Percentiles rank a stretch among this genome's conserved stretches.
Conservation (phyloP, 2,797 vertebrate species). For the Todus mexicanus region DNA sequence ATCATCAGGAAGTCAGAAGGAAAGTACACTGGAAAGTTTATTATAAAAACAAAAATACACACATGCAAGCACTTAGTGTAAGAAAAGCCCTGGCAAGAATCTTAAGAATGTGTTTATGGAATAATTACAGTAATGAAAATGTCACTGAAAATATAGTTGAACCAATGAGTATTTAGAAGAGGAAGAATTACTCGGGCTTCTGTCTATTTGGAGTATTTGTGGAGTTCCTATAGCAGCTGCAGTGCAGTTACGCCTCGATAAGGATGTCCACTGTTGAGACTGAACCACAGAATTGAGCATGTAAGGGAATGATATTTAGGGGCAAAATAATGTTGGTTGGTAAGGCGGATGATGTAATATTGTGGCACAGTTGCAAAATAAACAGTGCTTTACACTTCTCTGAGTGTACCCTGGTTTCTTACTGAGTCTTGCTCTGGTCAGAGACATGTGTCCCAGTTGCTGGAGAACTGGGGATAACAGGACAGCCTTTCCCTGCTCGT, state of each 20-base stretch:
- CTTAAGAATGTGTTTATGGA: slow-evolving; percentile 2
- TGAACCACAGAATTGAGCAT: not conserved
- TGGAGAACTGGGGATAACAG: not conserved
- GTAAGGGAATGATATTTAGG: not conserved
- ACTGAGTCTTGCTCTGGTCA: not conserved
- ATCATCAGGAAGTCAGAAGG: not conserved
- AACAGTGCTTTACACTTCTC: not conserved
- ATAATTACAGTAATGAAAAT: not conserved
- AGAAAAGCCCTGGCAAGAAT: not conserved
- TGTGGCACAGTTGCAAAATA: not conserved
- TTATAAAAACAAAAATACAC: not conserved
- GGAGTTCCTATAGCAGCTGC: not conserved
- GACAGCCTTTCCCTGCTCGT: not conserved
- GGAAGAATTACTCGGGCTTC: not conserved
- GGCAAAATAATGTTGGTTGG: not conserved
- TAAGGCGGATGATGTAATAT: not conserved
- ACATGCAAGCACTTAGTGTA: not conserved
- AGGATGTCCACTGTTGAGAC: not conserved
- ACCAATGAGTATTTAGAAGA: not conserved
- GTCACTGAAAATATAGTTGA: not conserved
- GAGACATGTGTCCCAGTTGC: not conserved
- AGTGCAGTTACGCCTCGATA: not conserved
- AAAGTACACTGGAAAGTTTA: not conserved
- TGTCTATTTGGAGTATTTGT: not conserved
- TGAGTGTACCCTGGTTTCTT: not conserved